Base-by-base conservation (phyloP, 1,140 invertebrate genomes). In the Cotesia vestalis region DNA sequence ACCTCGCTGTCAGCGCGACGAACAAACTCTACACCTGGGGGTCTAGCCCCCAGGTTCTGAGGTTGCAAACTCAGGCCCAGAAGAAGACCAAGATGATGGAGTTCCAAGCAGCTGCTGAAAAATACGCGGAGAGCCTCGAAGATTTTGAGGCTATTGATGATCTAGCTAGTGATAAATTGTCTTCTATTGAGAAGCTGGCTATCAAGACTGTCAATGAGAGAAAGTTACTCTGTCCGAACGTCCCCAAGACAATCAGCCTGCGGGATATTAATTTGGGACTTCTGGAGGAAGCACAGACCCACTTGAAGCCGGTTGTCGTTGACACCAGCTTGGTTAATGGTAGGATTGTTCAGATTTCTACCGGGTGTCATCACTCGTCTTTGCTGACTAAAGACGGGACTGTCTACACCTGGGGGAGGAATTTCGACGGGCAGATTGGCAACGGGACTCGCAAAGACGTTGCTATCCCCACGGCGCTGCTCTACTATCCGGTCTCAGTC, bases 21-120 rank as follows among this genome's bases (percentile, higher is more conserved):
- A 91, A 93, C 78, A 88, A 90, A 78, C 83, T 96, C 11, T 94
- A 91, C 77, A 89, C 89, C 5, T 96, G 94, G 94, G 94, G 94
- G 3, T 90, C 90, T 38, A 94, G 92, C 83, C 94, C 94, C 0
- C 92, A 94, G 83, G 90, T 91, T 72, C 84, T 95, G 9, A 85
- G 92, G 55, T 79, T 93, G 9, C 90, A 91, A 73, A 91, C 91
- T 66, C 91, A 92, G 80, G 88, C 89, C 9, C 89, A 90, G 76
- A 89, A 91, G 55, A 88, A 89, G 68, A 85, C 86, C 6, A 88
- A 90, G 61, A 84, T 88, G 36, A 80, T 87, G 14, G 88, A 90
- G 71, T 88, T 89, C 66, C 77, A 79, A 71, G 80, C 82, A 17
- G 73, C 78, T 34, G 72, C 69, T 4, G 80, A 83, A 51, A 82